These are phyloP conservation scores for Otis tarda DNA, from an alignment of 2,113 vertebrate species.

Conservation along the genomic window DNA sequence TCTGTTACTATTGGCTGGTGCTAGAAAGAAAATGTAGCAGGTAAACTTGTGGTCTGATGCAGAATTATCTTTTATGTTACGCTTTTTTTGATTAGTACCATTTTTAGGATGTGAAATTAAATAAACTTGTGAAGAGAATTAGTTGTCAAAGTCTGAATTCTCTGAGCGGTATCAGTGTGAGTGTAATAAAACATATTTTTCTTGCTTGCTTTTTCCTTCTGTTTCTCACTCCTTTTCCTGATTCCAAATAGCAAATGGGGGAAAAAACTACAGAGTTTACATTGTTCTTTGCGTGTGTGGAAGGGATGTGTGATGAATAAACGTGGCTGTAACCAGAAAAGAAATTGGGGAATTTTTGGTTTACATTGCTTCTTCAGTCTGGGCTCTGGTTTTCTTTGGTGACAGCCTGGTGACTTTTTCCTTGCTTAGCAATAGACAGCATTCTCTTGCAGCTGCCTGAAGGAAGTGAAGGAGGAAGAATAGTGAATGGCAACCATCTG, in stretches of 20 bases:
- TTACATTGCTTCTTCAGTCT: background rate
- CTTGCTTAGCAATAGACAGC: slow-evolving; percentile 9
- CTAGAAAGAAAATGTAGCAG: background rate
- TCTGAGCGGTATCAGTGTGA: background rate
- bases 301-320: background rate
- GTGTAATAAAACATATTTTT: background rate
- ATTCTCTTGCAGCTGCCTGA: slow-evolving; percentile 43
- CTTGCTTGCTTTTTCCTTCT: background rate
- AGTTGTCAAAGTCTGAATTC: background rate
- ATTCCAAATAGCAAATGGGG: background rate
- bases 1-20: background rate
- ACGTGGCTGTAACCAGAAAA: background rate
- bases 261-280: background rate
- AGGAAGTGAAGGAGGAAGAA: slow-evolving; percentile 37
- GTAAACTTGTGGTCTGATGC: background rate
- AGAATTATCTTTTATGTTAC: background rate
- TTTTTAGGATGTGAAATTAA: background rate
- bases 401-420: background rate
- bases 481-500: slow-evolving; percentile 21
- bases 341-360: background rate
- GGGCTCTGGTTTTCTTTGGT: background rate
- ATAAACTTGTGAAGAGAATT: background rate
- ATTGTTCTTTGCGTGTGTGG: background rate
- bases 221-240: background rate
- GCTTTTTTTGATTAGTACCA: background rate